phyloP scores from a whole-genome alignment of 2,888 invertebrate genomes.

The Ennomos fuscantarius region DNA sequence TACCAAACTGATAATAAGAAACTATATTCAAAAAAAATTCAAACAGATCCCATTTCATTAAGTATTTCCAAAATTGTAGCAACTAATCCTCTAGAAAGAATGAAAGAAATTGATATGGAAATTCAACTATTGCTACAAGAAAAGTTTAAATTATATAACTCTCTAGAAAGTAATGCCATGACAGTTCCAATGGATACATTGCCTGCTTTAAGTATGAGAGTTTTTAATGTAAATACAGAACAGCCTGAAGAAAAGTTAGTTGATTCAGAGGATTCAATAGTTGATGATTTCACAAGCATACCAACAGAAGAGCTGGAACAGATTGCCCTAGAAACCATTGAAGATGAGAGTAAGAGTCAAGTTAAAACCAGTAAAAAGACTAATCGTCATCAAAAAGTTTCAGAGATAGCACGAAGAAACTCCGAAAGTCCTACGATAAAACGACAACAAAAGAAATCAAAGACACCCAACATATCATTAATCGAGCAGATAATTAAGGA shows the following conservation, averaged over 20 bases:
- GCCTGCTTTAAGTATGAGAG: constrained; percentile 73
- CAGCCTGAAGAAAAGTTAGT: constrained; percentile 42
- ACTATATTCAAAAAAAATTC: constrained; percentile 48
- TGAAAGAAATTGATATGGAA: constrained; percentile 86
- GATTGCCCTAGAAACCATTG: constrained; percentile 66
- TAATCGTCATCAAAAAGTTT: constrained; percentile 48
- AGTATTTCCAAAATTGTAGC: constrained; percentile 3
- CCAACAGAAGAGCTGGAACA: constrained; percentile 75
- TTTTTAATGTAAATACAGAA: constrained; percentile 63
- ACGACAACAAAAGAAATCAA: constrained; percentile 52
- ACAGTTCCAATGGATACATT: constrained; percentile 42
- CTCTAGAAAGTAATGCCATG: constrained; percentile 69
- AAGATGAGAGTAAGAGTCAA: constrained; percentile 42
- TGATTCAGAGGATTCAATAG: constrained; percentile 61
- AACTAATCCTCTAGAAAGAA: constrained; percentile 75
- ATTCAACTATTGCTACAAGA: constrained; percentile 84
- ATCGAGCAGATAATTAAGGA: constrained; percentile 76
- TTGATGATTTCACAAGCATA: constrained; percentile 70
- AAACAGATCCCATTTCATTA: constrained; percentile 57
- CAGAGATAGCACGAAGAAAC: constrained; percentile 46
- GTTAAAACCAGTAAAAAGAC: constrained; percentile 43
- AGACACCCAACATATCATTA: constrained; percentile 72
- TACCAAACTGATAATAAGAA: constrained; percentile 61
- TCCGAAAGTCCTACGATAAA: constrained; percentile 58
- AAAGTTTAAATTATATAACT: constrained; percentile 84